Evolutionary conservation across 2,888 invertebrate genomes (phyloP), one percentile per base, ranked within the genome.

Genomic region (Sisyra terminalis): DNA sequence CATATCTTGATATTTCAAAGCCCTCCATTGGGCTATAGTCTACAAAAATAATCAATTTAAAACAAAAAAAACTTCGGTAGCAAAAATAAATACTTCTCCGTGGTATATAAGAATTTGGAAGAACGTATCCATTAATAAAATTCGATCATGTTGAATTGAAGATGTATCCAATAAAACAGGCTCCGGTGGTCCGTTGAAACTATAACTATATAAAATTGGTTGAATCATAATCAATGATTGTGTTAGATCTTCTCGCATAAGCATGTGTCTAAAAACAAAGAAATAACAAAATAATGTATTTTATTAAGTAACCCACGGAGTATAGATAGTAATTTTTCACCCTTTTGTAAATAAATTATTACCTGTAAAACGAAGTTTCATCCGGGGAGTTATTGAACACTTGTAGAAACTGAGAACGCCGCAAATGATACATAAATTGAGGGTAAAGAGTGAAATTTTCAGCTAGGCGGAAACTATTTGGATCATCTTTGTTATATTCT

Each of bases 371-470:
- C 15, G 94, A 92, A 10, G 97, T 98, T 69, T 99, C 98, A 64
- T 98, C 98, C 0, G 98, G 98, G 32, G 94, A 96, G 70, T 98
- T 98, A 67, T 98, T 98, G 68, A 99, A 98, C 37, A 98, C 97
- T 71, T 97, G 97, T 49, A 98, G 71, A 67, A 99, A 99, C 66
- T 97, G 98, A 17, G 97, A 98, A 50, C 98, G 76, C 35, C 98
- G 74, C 55, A 99, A 67, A 59, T 99, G 98, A 65, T 97, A 99
- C 96, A 99, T 97, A 64, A 98, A 99, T 66, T 98, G 98, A 35
- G 98, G 98, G 67, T 96, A 99, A 45, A 99, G 69, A 46, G 92
- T 90, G 66, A 98, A 98, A 66, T 94, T 96, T 59, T 96, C 96
- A 2, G 87, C 80, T 46, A 98, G 74, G 40, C 94, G 75, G 69